Conservation (phyloP, 1,140 invertebrate genomes). For the Cydia splendana region DNA sequence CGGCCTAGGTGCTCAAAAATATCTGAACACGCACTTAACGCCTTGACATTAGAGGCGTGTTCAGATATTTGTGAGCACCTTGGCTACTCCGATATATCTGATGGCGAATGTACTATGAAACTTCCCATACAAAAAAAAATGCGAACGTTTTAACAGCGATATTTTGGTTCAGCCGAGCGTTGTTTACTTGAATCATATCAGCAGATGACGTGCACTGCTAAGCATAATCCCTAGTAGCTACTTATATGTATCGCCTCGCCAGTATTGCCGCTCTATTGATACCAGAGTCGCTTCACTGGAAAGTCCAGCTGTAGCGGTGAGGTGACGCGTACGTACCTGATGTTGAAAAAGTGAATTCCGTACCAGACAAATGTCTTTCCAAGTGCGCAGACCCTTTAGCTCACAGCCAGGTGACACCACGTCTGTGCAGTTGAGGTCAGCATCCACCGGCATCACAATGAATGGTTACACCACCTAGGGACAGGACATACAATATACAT, state of each 20-base stretch:
- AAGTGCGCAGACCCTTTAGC: constrained; percentile 76
- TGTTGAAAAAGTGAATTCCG: constrained; percentile 76
- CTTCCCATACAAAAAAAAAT: too few relatives aligned
- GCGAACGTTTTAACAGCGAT: too few relatives aligned
- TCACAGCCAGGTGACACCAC: constrained; percentile 77
- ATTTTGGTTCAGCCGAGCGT: too few relatives aligned
- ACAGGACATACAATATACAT: constrained; percentile 24
- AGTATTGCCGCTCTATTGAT: background rate
- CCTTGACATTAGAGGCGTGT: too few relatives aligned
- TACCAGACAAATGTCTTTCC: constrained; percentile 78
- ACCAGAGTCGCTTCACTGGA: background rate
- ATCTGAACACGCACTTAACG: too few relatives aligned
- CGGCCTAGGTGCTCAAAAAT: too few relatives aligned
- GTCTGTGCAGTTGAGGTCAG: constrained; percentile 76
- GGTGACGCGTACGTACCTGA: constrained; percentile 60
- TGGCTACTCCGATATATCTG: too few relatives aligned
- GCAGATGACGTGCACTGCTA: too few relatives aligned
- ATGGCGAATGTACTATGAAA: too few relatives aligned
- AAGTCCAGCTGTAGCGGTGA: constrained; percentile 30
- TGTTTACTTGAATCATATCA: too few relatives aligned
- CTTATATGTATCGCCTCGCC: background rate
- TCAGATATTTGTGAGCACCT: too few relatives aligned
- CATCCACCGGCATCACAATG: constrained; percentile 79
- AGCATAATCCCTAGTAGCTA: background rate
- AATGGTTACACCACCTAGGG: constrained; percentile 73